These are phyloP conservation scores for Phortica magna DNA, from an alignment of 2,888 invertebrate genomes.

Conservation along the genomic window DNA sequence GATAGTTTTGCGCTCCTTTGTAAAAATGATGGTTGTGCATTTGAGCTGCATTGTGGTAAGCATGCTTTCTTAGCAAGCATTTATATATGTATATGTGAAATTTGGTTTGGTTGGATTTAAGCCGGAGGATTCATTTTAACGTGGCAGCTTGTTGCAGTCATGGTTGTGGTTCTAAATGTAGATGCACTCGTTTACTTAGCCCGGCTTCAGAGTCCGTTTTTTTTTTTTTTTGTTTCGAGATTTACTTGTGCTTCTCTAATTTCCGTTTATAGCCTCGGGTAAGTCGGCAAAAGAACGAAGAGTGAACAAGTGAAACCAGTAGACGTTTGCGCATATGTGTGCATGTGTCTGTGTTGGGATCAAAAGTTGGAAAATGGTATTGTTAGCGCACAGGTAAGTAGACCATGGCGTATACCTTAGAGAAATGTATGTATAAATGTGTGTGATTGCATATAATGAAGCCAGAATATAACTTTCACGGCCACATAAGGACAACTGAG, in stretches of 20 bases:
- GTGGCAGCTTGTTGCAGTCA: slow-evolving; percentile 62
- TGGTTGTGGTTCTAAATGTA: background rate
- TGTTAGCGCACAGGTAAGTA: slow-evolving; percentile 48
- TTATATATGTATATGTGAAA: slow-evolving; percentile 44
- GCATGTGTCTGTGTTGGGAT: slow-evolving; percentile 49
- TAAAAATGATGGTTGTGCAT: background rate
- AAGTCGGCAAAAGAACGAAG: slow-evolving; percentile 34
- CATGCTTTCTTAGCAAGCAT: background rate
- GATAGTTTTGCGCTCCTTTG: background rate
- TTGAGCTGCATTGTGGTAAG: background rate
- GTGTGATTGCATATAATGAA: slow-evolving; percentile 20
- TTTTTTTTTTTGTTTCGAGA: slow-evolving; percentile 55
- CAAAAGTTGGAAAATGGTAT: slow-evolving; percentile 48
- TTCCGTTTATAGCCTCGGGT: slow-evolving; percentile 64
- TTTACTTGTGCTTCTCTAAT: slow-evolving; percentile 66
- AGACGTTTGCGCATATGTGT: slow-evolving; percentile 36
- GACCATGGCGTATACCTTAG: slow-evolving; percentile 31
- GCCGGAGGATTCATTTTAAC: slow-evolving; percentile 71
- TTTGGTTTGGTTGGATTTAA: slow-evolving; percentile 63
- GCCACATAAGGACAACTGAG: slow-evolving; percentile 18
- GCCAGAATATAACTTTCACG: slow-evolving; percentile 14
- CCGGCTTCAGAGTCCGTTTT: slow-evolving; percentile 49
- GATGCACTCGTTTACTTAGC: slow-evolving; percentile 36
- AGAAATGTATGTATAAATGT: background rate
- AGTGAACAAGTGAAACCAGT: slow-evolving; percentile 4